Base-by-base conservation (phyloP, 2,113 vertebrate genomes). In the Amazona vittata region DNA sequence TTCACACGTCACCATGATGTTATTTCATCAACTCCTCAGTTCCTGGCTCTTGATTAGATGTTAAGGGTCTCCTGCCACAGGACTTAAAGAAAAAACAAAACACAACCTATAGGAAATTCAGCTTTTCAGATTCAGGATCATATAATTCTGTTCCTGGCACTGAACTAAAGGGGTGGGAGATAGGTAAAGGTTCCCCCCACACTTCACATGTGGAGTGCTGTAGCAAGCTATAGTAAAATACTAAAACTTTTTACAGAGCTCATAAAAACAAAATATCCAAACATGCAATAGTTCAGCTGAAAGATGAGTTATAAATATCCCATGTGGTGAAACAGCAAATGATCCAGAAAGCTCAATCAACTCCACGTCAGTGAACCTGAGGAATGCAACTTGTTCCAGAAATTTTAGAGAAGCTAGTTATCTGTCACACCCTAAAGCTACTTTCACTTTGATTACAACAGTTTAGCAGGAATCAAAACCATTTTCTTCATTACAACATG, bases 21-120 rank as follows among this genome's bases (percentile, higher is more conserved):
- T 83, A 94, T 81, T 83, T 94, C 85, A 92, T 65, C 63, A 88
- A 83, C 59, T 88, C 78, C 86, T 90, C 91, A 90, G 53, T 74
- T 95, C 33, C 44, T 85, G 78, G 67, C 62, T 91, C 84, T 87
- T 74, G 84, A 60, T 89, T 87, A 94, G 80, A 67, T 77, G 69
- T 75, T 86, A 92, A 92, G 35, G 35, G 22, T 88, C 79, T 93
- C 68, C 64, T 93, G 90, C 29, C 79, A 92, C 22, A 41, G 37
- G n/a, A 93, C 70, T 94, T 96, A n/a, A 79, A 78, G 18, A 35
- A 91, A 77, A 46, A 79, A 21, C 14, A 50, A 35, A 68, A 62
- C 33, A 83, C 59, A 70, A 43, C 8, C 46, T 47, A 79, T 6
- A 80, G 59, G 53, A 64, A 90, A 89, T 90, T 59, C 46, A 89